Evolutionary conservation across 2,888 invertebrate species (phyloP).

Genomic region (Griposia aprilina): DNA sequence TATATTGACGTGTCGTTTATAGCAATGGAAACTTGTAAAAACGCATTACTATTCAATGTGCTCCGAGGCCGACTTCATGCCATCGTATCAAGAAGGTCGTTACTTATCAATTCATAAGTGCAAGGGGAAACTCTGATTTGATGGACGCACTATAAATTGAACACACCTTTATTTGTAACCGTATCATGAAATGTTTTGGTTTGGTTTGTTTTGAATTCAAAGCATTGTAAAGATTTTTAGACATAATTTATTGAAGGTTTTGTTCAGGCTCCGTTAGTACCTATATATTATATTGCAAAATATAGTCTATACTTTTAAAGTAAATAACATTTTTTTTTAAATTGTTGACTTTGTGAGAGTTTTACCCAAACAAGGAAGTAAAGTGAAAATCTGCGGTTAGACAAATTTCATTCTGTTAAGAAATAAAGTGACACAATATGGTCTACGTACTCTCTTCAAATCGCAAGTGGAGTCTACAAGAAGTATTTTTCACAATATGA

Average conservation of each 20-base stretch:
- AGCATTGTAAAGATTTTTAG: background rate
- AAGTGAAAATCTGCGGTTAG: background rate
- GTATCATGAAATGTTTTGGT: background rate
- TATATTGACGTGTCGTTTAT: slow-evolving; percentile 63
- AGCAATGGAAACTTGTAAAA: slow-evolving; percentile 70
- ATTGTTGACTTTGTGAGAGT: background rate
- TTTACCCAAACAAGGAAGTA: background rate
- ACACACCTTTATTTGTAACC: slow-evolving; percentile 9
- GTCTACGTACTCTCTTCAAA: background rate
- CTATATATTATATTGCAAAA: background rate
- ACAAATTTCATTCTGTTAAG: background rate
- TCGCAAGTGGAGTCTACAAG: slow-evolving; percentile 6
- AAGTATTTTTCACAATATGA: slow-evolving; percentile 7
- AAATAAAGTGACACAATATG: slow-evolving; percentile 1
- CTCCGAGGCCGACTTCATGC: slow-evolving; percentile 72
- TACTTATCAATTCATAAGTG: slow-evolving; percentile 70
- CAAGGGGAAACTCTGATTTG: slow-evolving; percentile 62
- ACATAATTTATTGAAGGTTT: background rate
- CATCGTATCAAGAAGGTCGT: slow-evolving; percentile 75
- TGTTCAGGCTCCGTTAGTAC: too few relatives aligned
- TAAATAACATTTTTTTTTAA: background rate
- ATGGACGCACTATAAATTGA: slow-evolving; percentile 33
- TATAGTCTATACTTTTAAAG: background rate
- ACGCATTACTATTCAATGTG: slow-evolving; percentile 75
- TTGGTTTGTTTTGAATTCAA: too few relatives aligned